Conservation (phyloP, 35 echinoderm and acorn worm genomes). For the Heliocidaris erythrogramma region DNA sequence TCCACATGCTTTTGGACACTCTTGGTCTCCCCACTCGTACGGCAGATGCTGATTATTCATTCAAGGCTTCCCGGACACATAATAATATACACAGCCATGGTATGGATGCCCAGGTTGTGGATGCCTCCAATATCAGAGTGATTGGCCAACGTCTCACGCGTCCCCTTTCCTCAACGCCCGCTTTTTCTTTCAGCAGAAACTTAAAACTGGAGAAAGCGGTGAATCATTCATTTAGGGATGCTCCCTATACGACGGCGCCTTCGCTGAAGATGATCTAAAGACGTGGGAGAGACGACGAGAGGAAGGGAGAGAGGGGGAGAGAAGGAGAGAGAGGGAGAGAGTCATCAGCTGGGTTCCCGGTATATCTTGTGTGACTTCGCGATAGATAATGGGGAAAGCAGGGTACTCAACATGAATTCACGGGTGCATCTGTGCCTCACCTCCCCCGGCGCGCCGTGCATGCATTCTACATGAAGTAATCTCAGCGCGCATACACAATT, state of each 20-base stretch:
- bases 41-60: neutral
- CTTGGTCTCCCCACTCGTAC: neutral
- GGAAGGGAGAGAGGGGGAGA: neutral
- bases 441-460: too few species aligned
- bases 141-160: neutral
- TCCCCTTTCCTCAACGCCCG: neutral
- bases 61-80: neutral
- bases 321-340: too few species aligned
- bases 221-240: constrained; percentile 2
- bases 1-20: neutral
- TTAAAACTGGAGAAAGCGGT: neutral
- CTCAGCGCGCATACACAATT: too few species aligned
- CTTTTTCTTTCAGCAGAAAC: neutral
- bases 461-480: too few species aligned
- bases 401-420: too few species aligned
- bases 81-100: neutral
- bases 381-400: too few species aligned
- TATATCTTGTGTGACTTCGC: too few species aligned
- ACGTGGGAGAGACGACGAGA: neutral
- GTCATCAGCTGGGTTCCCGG: too few species aligned
- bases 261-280: neutral
- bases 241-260: neutral
- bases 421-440: too few species aligned
- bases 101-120: constrained; percentile 3
- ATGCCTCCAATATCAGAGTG: neutral